Percentiles rank a stretch among this genome's conserved stretches.
phyloP scores from a whole-genome alignment of 2,797 vertebrate species.

The Betta splendens region DNA sequence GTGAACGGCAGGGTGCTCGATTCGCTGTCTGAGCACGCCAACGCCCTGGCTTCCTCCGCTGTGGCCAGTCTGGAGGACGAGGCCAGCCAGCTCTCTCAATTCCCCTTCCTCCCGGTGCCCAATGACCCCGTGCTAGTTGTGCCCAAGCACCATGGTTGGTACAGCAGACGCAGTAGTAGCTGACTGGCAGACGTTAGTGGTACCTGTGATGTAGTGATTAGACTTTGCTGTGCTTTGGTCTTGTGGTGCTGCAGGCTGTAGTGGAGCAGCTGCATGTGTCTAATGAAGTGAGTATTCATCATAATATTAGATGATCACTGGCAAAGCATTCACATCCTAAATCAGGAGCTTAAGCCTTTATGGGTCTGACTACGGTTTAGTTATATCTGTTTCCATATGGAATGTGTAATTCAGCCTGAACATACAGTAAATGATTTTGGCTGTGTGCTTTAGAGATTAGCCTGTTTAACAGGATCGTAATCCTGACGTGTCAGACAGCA shows the following conservation, averaged over 20 bases:
- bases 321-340: conserved; percentile 13
- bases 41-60: conserved; percentile 87
- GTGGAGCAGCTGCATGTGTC: conserved; percentile 39
- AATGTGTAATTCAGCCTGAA: conserved; percentile 32
- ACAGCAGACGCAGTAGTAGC: conserved; percentile 54
- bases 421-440: conserved; percentile 16
- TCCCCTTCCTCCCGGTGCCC: conserved; percentile 87
- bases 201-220: conserved; percentile 48
- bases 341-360: conserved; percentile 31
- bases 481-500: conserved; percentile 50
- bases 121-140: conserved; percentile 84
- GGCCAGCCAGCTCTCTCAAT: conserved; percentile 88
- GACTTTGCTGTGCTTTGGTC: conserved; percentile 45
- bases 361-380: conserved; percentile 21
- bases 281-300: conserved; percentile 28
- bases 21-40: conserved; percentile 90
- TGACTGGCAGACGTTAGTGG: conserved; percentile 31
- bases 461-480: conserved; percentile 37
- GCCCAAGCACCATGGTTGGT: conserved; percentile 93
- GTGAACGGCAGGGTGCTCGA: conserved; percentile 89
- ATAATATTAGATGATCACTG: conserved; percentile 28
- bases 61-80: conserved; percentile 89
- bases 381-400: conserved; percentile 21
- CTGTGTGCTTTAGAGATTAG: conserved; percentile 45
- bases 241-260: conserved; percentile 37